These are phyloP conservation scores for Hipposideros larvatus DNA, from an alignment of 2,797 vertebrate species.

Conservation along the genomic window DNA sequence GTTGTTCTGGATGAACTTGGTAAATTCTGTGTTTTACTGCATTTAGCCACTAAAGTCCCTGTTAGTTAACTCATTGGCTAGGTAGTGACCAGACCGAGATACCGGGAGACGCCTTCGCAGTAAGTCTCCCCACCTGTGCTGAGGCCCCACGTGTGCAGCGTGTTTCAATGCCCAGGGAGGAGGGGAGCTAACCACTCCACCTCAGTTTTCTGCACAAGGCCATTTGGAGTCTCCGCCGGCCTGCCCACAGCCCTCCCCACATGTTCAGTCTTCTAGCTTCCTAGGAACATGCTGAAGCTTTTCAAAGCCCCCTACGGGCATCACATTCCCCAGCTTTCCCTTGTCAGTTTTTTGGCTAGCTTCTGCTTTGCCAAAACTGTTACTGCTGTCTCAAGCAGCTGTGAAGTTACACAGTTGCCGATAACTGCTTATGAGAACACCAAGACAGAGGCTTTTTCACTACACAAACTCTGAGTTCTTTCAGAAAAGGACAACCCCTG, in stretches of 20 bases:
- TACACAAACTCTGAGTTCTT: neutral
- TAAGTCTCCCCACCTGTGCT: neutral
- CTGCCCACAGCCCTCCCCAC: neutral
- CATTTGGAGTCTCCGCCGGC: neutral
- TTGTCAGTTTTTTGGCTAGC: neutral
- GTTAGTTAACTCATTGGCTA: neutral
- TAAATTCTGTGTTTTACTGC: neutral
- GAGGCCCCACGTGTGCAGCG: neutral
- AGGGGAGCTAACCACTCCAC: neutral
- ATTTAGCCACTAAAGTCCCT: neutral
- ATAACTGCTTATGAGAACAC: neutral
- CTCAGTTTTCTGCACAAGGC: neutral
- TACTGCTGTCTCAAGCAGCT: neutral
- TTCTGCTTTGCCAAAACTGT: neutral
- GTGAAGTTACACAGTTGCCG: neutral
- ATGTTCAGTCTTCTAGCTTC: neutral
- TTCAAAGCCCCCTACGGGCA: neutral
- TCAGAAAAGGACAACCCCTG: neutral
- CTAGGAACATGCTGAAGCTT: neutral
- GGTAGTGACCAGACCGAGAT: neutral
- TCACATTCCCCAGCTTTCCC: neutral
- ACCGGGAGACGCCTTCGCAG: neutral
- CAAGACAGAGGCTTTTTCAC: neutral
- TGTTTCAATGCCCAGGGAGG: neutral
- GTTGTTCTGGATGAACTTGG: neutral